These are phyloP conservation scores for Arenicola marina DNA, from an alignment of 2,888 invertebrate genomes.

Conservation along the genomic window DNA sequence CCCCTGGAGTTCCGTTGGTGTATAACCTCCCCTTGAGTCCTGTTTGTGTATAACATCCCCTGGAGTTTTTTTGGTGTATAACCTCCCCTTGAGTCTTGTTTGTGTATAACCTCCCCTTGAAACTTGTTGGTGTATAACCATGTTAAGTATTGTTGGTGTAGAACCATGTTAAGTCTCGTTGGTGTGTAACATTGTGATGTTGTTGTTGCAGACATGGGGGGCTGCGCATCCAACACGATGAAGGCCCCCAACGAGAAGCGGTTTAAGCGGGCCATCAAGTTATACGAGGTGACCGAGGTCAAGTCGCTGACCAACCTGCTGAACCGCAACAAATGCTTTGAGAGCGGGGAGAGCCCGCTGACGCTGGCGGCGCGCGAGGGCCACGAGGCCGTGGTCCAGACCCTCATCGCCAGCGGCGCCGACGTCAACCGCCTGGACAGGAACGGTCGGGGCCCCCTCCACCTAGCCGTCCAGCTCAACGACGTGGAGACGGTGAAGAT, in stretches of 20 bases:
- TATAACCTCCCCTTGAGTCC: too few relatives aligned
- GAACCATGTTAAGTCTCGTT: too few relatives aligned
- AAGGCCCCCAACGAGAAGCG: constrained; percentile 28
- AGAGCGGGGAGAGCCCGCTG: constrained; percentile 31
- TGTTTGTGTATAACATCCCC: too few relatives aligned
- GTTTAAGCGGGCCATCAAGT: constrained; percentile 32
- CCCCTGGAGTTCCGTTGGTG: too few relatives aligned
- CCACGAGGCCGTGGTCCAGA: constrained; percentile 33
- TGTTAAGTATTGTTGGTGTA: too few relatives aligned
- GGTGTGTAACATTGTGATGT: too few relatives aligned
- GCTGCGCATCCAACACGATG: constrained; percentile 23
- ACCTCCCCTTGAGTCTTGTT: too few relatives aligned
- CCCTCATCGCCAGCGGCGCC: constrained; percentile 29
- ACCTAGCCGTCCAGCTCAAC: constrained; percentile 32
- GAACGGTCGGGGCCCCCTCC: constrained; percentile 28
- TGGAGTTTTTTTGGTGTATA: too few relatives aligned
- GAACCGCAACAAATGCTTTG: constrained; percentile 34
- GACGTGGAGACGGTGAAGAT: constrained; percentile 31
- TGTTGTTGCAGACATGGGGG: constrained; percentile 22
- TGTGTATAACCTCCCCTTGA: too few relatives aligned
- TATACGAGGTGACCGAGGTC: constrained; percentile 32
- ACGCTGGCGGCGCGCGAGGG: constrained; percentile 33
- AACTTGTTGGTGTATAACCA: too few relatives aligned
- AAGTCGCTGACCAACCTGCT: constrained; percentile 27
- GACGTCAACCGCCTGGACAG: constrained; percentile 31